Conservation (phyloP, 2,888 invertebrate species). For the Drosophila birchii region DNA sequence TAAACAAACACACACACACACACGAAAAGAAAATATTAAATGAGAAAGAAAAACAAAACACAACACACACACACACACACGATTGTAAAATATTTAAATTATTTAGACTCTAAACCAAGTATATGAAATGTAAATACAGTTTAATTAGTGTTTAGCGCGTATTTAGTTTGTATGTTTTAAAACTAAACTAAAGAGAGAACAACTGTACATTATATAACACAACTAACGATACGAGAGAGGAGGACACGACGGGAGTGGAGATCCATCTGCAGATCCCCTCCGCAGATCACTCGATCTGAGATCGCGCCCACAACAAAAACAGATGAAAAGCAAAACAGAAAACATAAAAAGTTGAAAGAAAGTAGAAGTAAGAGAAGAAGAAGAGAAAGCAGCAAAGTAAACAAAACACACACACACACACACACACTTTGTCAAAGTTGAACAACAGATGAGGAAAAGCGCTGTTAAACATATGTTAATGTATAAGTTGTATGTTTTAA, state of each 20-base stretch:
- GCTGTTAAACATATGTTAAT: slow-evolving; percentile 59
- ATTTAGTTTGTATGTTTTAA: slow-evolving; percentile 80
- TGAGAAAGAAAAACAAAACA: slow-evolving; percentile 34
- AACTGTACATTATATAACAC: slow-evolving; percentile 75
- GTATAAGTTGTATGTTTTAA: slow-evolving; percentile 66
- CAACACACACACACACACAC: slow-evolving; percentile 30
- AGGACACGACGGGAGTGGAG: slow-evolving; percentile 23
- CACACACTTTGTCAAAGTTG: slow-evolving; percentile 49
- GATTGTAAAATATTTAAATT: slow-evolving; percentile 77
- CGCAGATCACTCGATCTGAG: slow-evolving; percentile 4
- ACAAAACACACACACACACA: slow-evolving; percentile 18
- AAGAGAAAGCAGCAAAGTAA: slow-evolving; percentile 59
- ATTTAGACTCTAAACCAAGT: slow-evolving; percentile 68
- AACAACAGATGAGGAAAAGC: slow-evolving; percentile 65
- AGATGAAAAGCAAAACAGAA: slow-evolving; percentile 22
- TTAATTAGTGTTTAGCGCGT: slow-evolving; percentile 79
- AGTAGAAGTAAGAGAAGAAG: slow-evolving; percentile 18
- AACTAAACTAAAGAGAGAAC: slow-evolving; percentile 62
- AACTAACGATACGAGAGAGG: slow-evolving; percentile 61
- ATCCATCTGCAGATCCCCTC: slow-evolving; percentile 16
- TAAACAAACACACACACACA: slow-evolving; percentile 33
- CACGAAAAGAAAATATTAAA: slow-evolving; percentile 41
- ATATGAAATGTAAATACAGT: slow-evolving; percentile 65
- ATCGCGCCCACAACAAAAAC: slow-evolving; percentile 4
- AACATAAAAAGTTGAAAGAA: not conserved